Base-by-base conservation (phyloP, 2,113 vertebrate genomes). In the Strix uralensis region DNA sequence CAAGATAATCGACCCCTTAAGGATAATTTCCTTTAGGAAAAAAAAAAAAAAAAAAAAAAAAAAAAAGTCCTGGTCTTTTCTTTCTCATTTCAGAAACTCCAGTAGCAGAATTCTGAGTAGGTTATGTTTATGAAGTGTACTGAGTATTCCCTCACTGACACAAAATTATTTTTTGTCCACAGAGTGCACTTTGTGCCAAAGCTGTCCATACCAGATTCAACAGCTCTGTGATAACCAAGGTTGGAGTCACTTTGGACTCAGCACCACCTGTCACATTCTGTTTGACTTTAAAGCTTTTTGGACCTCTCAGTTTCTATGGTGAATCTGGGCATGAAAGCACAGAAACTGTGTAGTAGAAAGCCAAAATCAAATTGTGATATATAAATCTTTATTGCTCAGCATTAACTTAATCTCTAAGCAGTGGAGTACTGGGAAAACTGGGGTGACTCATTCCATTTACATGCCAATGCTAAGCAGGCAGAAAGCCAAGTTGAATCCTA, bases 51-150 rank as follows among this genome's bases (percentile, higher is more conserved):
- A 36, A 38, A 38, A 38, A 34, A 90, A 61, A 85, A 44, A 78
- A 81, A 0, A 67, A n/a, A 12, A 49, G 0, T 10, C 3, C 3
- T 55, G 5, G 0, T 52, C 3, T 71, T 75, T 74, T 67, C 15
- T 82, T 88, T 67, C 32, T 52, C 4, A 13, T 71, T 91, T 86
- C 29, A 73, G 36, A 73, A 85, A 70, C 19, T 38, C 13, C 22
- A 52, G 5, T 13, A 49, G 12, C 5, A 92, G 46, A 70, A 74
- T 74, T 84, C 49, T 74, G 30, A 70, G 20, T 66, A 73, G 66
- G 70, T 86, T 65, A 7, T 57, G 13, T 61, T 15, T 66, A 13
- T 15, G 15, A 89, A 70, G 7, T 36, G 3, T 61, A 63, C 12
- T 69, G 20, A 86, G 25, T 69, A 61, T 52, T 94, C 26, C 11